Base-by-base conservation (phyloP, 2,113 vertebrate genomes). In the Heterotilapia buettikoferi region DNA sequence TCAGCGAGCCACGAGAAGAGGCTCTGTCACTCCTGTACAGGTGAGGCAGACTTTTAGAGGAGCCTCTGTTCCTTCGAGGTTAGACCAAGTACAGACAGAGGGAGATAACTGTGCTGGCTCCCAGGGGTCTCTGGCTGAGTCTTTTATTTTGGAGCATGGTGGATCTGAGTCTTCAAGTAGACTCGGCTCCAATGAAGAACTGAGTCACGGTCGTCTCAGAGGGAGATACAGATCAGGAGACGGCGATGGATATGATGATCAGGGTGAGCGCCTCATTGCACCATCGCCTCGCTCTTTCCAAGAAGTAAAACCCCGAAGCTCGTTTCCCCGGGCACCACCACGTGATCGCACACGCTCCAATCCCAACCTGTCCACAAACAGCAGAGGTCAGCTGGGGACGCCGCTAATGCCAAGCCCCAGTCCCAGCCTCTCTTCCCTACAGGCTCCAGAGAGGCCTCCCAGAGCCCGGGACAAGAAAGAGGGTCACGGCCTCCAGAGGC, bases 101-200 rank as follows among this genome's bases (percentile, higher is more conserved):
- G 66, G 85, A 7, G 82, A 89, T 6, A 87, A 86, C 14, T 47
- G 92, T 2, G 45, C 73, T 40, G 90, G 94, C 26, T 97, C 96
- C 11, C 94, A 96, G 73, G 90, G 93, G 2, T 96, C 95, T 36
- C 85, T 96, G 50, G 78, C 94, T 61, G 95, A 95, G 56, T 95
- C 95, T 2, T 88, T 79, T 45, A 80, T 90, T 66, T 82, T 94
- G 73, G 95, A 95, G 14, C 95, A 88, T 1, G 92, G 86, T 13
- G 92, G 89, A n/a, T 96, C 96, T 7, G 96, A 94, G 63, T 94
- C 93, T 6, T 96, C 95, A 13, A 95, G 95, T 50, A 91, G 94
- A 78, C 73, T 92, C 0, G 94, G 87, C 10, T 96, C 95, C 26
- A 94, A 19, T 82, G 95, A 95, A 66, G 95, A 95, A 29, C 84